Evolutionary conservation across 1,140 invertebrate species (phyloP).

Genomic region (Drosophila ambigua): DNA sequence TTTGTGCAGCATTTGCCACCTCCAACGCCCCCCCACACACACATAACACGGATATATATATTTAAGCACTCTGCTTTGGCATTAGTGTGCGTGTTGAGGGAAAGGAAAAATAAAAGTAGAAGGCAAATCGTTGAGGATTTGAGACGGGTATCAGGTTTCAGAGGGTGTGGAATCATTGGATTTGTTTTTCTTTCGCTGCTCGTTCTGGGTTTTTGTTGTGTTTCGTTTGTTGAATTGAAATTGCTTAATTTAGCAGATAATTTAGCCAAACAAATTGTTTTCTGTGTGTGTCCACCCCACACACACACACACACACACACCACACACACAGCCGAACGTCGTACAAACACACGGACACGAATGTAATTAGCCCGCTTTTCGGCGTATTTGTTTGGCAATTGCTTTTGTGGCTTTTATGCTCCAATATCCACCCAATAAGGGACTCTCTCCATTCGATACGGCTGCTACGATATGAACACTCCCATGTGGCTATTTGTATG

Average conservation of each 20-base stretch:
- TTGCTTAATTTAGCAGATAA: conserved; percentile 65
- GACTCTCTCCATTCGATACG: background rate
- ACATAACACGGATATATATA: conserved; percentile 1
- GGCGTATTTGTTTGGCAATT: conserved; percentile 51
- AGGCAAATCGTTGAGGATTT: conserved; percentile 32
- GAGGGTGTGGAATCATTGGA: conserved; percentile 11
- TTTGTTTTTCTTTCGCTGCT: conserved; percentile 7
- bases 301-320: conserved; percentile 4
- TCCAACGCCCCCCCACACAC: conserved; percentile 13
- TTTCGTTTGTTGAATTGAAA: conserved; percentile 57
- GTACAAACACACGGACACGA: conserved; percentile 18
- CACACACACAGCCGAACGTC: background rate
- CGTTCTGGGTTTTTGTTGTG: conserved; percentile 10
- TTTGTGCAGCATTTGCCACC: conserved; percentile 50
- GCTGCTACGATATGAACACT: conserved; percentile 32
- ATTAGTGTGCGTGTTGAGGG: conserved; percentile 4
- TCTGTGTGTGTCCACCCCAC: conserved; percentile 13
- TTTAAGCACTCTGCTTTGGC: conserved; percentile 18
- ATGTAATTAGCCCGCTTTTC: conserved; percentile 55
- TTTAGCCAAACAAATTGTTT: conserved; percentile 60
- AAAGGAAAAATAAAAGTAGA: conserved; percentile 26
- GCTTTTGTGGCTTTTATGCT: conserved; percentile 47
- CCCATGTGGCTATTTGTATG: conserved; percentile 54
- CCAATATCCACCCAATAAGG: conserved; percentile 10
- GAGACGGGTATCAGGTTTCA: conserved; percentile 41